Base-by-base conservation (phyloP, 2,113 vertebrate species). In the Phasianus colchicus region DNA sequence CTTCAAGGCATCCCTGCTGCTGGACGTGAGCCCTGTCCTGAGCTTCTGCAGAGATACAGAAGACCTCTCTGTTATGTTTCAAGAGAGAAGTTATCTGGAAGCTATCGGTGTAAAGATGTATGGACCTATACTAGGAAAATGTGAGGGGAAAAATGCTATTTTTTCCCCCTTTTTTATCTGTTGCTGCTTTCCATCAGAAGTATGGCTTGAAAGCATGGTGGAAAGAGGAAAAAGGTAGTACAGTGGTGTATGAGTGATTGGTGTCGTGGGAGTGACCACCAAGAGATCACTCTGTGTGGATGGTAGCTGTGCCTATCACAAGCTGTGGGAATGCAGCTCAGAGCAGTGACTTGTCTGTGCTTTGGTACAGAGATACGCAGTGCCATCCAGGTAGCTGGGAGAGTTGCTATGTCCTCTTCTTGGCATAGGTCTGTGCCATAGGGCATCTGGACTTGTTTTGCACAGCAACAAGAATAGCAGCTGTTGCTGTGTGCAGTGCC, bases 221-320 rank as follows among this genome's bases (percentile, higher is more conserved):
- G 77, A 29, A 78, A 64, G 24, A 66, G 32, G 54, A 11, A 40
- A 72, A 81, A 82, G 38, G 43, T 54, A 55, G 21, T 21, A 18
- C 9, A 8, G 63, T 22, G n/a, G 14, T 54, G 24, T 54, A 10
- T 54, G 6, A 24, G 24, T 52, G 45, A 27, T 19, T 66, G 43
- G 29, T 54, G 47, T 11, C 1, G 3, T 27, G n/a, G 50, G 50
- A 24, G 21, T 13, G 14, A 48, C 66, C 72, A 66, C 11, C 6
- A 36, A 8, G 30, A 36, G 10, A 11, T 74, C 50, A 15, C 27
- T 22, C 32, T 38, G 8, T 1, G 1, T 63, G 43, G n/a, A 15
- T 4, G 4, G 4, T 2, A 45, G 20, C 30, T 5, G 18, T 3
- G 3, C 20, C 7, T 38, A 40, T 32, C 30, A 11, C 30, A 19